Evolutionary conservation across 2,797 vertebrate species (phyloP).

Genomic region (Anableps anableps): DNA sequence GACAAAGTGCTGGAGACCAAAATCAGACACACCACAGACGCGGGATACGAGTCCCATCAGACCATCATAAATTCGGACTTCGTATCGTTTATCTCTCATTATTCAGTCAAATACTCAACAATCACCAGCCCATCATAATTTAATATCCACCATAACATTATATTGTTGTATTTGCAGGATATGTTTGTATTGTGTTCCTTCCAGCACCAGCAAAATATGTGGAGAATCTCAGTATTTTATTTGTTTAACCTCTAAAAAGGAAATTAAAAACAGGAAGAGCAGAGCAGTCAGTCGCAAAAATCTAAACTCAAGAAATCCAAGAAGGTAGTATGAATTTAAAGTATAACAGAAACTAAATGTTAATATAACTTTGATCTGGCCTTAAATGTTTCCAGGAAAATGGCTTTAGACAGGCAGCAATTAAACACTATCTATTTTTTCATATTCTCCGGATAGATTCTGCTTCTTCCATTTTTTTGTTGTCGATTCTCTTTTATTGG

Average conservation of each 20-base stretch:
- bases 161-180: constrained; percentile 34
- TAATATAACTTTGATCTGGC: not conserved
- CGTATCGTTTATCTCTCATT: constrained; percentile 52
- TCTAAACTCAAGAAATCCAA: not conserved
- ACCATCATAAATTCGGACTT: constrained; percentile 67
- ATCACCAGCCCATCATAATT: constrained; percentile 51
- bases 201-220: constrained; percentile 18
- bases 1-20: constrained; percentile 38
- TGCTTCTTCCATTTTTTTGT: too few species aligned
- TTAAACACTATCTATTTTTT: not conserved
- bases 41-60: constrained; percentile 69
- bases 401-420: too few species aligned
- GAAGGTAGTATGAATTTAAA: not conserved
- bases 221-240: constrained; percentile 17
- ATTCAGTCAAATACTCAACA: constrained; percentile 29
- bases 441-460: too few species aligned
- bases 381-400: too few species aligned
- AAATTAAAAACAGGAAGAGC: not conserved
- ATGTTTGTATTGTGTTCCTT: constrained; percentile 12
- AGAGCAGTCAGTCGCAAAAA: not conserved
- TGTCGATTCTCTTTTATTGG: too few species aligned
- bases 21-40: constrained; percentile 54
- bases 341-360: not conserved
- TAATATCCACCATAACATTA: constrained; percentile 43
- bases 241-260: not conserved